These are phyloP conservation scores for Xestia rhomboidea DNA, from an alignment of 2,888 invertebrate genomes.

Conservation along the genomic window DNA sequence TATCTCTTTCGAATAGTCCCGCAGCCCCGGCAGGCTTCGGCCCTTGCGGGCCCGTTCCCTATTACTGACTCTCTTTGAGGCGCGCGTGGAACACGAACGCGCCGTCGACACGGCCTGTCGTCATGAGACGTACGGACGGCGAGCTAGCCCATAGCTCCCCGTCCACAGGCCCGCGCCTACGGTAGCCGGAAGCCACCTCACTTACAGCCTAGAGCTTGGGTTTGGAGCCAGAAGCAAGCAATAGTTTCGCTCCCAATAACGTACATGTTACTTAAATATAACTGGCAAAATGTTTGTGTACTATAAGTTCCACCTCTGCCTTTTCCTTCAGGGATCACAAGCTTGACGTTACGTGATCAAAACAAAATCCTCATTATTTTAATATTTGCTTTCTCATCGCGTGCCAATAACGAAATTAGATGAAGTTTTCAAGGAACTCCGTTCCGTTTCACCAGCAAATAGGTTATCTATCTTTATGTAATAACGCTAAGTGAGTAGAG, in stretches of 20 bases:
- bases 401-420: slow-evolving; percentile 10
- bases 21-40: no score
- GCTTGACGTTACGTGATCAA: not conserved
- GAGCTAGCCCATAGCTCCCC: no score
- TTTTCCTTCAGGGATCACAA: not conserved
- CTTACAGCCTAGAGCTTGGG: not conserved
- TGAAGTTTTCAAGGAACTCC: not conserved
- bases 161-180: no score
- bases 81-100: no score
- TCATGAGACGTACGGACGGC: no score
- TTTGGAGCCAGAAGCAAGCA: not conserved
- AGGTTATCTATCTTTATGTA: slow-evolving; percentile 15
- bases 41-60: no score
- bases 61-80: no score
- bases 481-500: slow-evolving; percentile 26
- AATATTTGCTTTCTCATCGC: slow-evolving; percentile 12
- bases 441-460: slow-evolving; percentile 11
- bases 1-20: no score
- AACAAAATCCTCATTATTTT: not conserved
- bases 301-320: not conserved
- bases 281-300: not conserved
- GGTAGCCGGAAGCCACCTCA: no score
- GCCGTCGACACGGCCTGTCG: no score
- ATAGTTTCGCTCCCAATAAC: not conserved
- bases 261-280: not conserved